Base-by-base conservation (phyloP, 2,797 vertebrate genomes). In the Poliocrania exsul region DNA sequence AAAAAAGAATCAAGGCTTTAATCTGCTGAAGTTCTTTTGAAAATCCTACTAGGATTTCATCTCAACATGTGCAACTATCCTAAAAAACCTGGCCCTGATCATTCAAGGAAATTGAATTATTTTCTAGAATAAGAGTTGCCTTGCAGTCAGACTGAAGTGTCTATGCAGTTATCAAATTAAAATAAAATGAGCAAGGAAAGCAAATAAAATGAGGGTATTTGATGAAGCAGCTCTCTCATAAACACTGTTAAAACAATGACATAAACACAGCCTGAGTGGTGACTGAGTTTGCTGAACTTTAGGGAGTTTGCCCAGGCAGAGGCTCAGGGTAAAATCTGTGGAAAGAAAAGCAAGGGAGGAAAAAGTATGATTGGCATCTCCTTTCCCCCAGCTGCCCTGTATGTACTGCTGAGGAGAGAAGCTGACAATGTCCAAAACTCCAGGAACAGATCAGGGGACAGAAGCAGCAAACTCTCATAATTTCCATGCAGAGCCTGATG, bases 121-220 rank as follows among this genome's bases (percentile, higher is more conserved):
- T 87, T 88, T 86, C 80, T 50, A 73, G 73, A 88, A 50, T 60
- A 65, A 90, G 73, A 49, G 47, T 58, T 96, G 66, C 62, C 51
- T 83, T 23, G 3, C 46, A 92, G 50, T 83, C 79, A 81, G 44
- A 58, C 40, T 81, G 49, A 86, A 90, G 62, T 75, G 23, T 79
- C 35, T 44, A 29, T 64, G 37, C 37, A 69, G 85, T 86, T 86
- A 83, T 66, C 85, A 83, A 90, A 96, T 90, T 88, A 90, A 93
- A 95, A 93, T 56, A 78, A 93, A 91, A 86, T 0, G 5, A 91
- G 49, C 15, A 77, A 66, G 29, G 26, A 93, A 90, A 95, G 70
- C 82, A 94, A 95, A 90, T 69, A 92, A 78, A 91, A 79, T 12
- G 31, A 75, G 73, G 60, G 73, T 42, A 60, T 92, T 92, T 92